Evolutionary conservation across 2,113 vertebrate species (phyloP), one percentile per base, ranked within the genome.

Genomic region (Barbus barbus): DNA sequence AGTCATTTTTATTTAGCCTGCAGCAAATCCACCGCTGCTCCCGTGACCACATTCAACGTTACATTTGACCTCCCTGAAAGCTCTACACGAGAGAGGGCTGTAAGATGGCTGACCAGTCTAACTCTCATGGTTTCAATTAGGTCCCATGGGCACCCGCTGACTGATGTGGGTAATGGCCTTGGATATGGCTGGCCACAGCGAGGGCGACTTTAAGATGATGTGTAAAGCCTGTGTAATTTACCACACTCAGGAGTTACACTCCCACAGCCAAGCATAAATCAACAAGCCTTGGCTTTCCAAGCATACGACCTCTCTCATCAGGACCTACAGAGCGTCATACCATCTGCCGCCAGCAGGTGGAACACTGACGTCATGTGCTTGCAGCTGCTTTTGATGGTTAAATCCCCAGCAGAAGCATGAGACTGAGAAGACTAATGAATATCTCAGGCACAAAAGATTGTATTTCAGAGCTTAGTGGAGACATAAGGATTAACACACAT

Each of bases 121-220:
- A 56, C 78, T 71, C 82, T 78, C 60, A 16, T 41, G 28, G 76
- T 85, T 87, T 87, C 82, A 85, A 86, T 84, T 85, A 87, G 61
- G 61, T 36, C 69, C 31, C 71, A 31, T 81, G 63, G 80, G 84
- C 53, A 83, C 56, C 31, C 8, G 1, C 51, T 79, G 85, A 88
- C 69, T 82, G 89, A 88, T 86, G 84, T 38, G 16, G 73, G 82
- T 87, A 87, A 85, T 81, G 74, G 84, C 60, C 85, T 84, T 82
- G 77, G 82, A 82, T 48, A 26, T 61, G 24, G 71, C n/a, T 24
- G 46, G 38, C 60, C 65, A 8, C 26, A 28, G 80, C 51, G 14
- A 71, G 58, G 26, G 38, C 24, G 28, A 22, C 77, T 41, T 44
- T 48, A 67, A 65, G 38, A 81, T 72, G 33, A 69, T 38, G 80